Percentiles rank a stretch among this genome's conserved stretches.
Evolutionary conservation across 2,888 invertebrate genomes (phyloP).

Genomic region (Nomada ruficornis): DNA sequence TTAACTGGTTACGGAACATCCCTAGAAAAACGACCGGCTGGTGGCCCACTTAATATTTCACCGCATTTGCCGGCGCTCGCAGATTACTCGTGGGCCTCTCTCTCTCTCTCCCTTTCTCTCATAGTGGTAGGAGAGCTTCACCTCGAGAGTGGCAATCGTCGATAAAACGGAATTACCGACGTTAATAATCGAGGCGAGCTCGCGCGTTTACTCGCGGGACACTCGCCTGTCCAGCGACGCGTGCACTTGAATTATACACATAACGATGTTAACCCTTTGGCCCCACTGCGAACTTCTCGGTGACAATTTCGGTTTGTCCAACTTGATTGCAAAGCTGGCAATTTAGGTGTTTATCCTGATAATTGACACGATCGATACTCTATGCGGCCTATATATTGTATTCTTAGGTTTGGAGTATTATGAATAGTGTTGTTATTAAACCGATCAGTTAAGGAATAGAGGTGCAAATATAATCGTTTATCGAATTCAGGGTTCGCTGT

Average conservation of each 20-base stretch:
- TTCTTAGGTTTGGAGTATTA: too few relatives aligned
- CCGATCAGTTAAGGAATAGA: too few relatives aligned
- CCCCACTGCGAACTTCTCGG: slow-evolving; percentile 16
- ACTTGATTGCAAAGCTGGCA: neutral
- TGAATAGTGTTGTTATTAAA: too few relatives aligned
- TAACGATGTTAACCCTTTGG: slow-evolving; percentile 13
- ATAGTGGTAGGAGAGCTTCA: slow-evolving; percentile 40
- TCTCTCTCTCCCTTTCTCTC: neutral
- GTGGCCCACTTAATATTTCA: slow-evolving; percentile 76
- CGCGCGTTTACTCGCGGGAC: slow-evolving; percentile 58
- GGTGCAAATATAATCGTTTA: too few relatives aligned
- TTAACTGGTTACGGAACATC: neutral
- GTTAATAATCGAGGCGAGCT: slow-evolving; percentile 75
- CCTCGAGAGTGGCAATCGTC: slow-evolving; percentile 78
- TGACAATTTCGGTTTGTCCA: slow-evolving; percentile 16
- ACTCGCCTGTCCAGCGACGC: slow-evolving; percentile 35
- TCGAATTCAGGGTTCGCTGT: too few relatives aligned
- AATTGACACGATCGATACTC: neutral
- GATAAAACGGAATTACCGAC: slow-evolving; percentile 79
- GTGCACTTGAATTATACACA: slow-evolving; percentile 41
- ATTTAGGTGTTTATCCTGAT: neutral
- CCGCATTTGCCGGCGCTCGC: slow-evolving; percentile 70
- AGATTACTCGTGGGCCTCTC: slow-evolving; percentile 69
- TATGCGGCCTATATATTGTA: too few relatives aligned
- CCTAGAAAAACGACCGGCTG: slow-evolving; percentile 47